A percentile compares a stretch with the other conserved stretches of the same genome.
Evolutionary conservation across 2,113 vertebrate genomes (phyloP).

Genomic region (Mionectes macconnelli): DNA sequence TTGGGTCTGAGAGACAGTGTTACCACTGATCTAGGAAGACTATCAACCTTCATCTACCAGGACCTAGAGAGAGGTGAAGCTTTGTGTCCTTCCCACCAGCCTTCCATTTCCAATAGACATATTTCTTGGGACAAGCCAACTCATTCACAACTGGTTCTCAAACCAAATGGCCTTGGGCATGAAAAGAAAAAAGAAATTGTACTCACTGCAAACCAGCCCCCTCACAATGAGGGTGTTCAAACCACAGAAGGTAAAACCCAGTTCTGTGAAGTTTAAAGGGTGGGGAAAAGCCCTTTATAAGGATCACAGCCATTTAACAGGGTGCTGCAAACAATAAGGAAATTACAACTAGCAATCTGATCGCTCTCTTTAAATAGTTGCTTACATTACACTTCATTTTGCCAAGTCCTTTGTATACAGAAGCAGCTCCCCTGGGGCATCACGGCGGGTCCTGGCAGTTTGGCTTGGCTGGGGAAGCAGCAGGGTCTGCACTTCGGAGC

Average conservation of each 20-base stretch:
- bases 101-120: background rate
- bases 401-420: background rate
- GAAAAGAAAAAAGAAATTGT: background rate
- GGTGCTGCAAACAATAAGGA: slow-evolving; percentile 50
- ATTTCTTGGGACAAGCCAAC: background rate
- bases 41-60: background rate
- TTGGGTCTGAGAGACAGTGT: background rate
- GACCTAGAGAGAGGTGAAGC: background rate
- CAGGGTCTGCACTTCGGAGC: background rate
- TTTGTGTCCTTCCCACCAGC: background rate
- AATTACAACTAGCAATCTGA: slow-evolving; percentile 28
- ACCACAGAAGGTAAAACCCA: slow-evolving; percentile 47
- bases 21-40: background rate
- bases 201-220: background rate
- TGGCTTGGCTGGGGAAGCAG: background rate
- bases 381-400: slow-evolving; percentile 35
- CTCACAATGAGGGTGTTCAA: background rate
- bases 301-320: slow-evolving; percentile 39
- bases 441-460: background rate
- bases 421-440: slow-evolving; percentile 4
- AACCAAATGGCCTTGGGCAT: background rate
- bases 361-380: slow-evolving; percentile 11
- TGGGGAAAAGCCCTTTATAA: slow-evolving; percentile 29
- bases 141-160: background rate
- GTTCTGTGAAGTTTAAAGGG: slow-evolving; percentile 29